These are phyloP conservation scores for Sporophila hypoxantha DNA, from an alignment of 2,113 vertebrate species.

Conservation along the genomic window DNA sequence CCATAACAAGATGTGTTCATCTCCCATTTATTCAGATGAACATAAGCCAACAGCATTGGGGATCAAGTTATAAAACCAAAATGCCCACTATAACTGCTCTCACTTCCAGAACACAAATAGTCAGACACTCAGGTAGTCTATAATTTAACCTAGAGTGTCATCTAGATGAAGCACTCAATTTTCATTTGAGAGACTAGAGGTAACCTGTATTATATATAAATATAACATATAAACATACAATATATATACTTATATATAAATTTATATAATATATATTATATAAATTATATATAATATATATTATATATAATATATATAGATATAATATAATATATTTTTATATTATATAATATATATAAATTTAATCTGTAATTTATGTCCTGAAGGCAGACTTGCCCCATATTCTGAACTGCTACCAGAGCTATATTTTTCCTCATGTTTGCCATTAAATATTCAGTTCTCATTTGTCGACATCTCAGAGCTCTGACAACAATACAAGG, in stretches of 20 bases:
- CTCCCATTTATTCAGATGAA: neutral
- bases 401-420: neutral
- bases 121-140: neutral
- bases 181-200: neutral
- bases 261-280: too few species aligned
- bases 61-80: neutral
- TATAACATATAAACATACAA: too few species aligned
- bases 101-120: neutral
- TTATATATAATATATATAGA: too few species aligned
- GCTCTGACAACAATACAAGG: neutral
- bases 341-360: neutral
- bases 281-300: too few species aligned
- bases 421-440: neutral
- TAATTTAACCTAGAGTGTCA: neutral
- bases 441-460: neutral
- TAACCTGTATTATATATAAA: neutral
- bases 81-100: neutral
- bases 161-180: neutral
- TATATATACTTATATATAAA: too few species aligned
- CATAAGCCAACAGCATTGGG: neutral
- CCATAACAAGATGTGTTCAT: neutral
- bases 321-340: too few species aligned
- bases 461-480: neutral
- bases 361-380: neutral
- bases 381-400: neutral